Percentiles rank a stretch among this genome's conserved stretches.
phyloP scores from a whole-genome alignment of 2,888 invertebrate species.

The Agrotis puta region DNA sequence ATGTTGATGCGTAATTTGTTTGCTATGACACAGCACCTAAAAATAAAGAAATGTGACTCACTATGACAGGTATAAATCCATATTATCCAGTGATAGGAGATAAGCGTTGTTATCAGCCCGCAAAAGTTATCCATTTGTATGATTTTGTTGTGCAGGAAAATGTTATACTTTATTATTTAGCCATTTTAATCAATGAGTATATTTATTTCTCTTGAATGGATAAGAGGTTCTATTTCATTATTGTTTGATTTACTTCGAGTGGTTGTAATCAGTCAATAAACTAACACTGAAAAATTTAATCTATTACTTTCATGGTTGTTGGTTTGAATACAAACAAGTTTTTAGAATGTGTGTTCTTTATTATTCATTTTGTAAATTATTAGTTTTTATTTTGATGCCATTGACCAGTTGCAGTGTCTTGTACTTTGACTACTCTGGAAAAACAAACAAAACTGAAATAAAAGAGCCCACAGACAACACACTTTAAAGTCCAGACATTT shows the following conservation, averaged over 20 bases:
- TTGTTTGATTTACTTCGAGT: conserved; percentile 12
- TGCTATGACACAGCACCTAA: conserved; percentile 57
- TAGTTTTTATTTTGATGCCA: no score
- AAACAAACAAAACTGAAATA: no score
- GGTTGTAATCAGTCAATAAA: conserved; percentile 25
- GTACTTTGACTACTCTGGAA: no score
- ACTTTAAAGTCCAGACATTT: no score
- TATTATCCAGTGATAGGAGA: conserved; percentile 45
- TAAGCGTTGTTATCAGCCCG: conserved; percentile 30
- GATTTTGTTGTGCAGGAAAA: conserved; percentile 1
- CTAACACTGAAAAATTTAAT: conserved; percentile 2
- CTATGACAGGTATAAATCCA: conserved; percentile 25
- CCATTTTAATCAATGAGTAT: conserved; percentile 1
- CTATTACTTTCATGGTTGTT: background rate
- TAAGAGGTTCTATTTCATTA: conserved; percentile 10
- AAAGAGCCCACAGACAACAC: no score
- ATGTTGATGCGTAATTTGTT: conserved; percentile 34
- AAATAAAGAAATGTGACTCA: conserved; percentile 65
- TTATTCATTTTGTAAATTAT: no score
- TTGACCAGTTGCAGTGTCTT: no score
- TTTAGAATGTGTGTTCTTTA: no score
- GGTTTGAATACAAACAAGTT: background rate
- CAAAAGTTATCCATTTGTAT: background rate
- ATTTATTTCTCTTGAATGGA: background rate
- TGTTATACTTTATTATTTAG: conserved; percentile 1